Evolutionary conservation across 2,797 vertebrate species (phyloP).

Genomic region (Pantherophis alleghaniensis): DNA sequence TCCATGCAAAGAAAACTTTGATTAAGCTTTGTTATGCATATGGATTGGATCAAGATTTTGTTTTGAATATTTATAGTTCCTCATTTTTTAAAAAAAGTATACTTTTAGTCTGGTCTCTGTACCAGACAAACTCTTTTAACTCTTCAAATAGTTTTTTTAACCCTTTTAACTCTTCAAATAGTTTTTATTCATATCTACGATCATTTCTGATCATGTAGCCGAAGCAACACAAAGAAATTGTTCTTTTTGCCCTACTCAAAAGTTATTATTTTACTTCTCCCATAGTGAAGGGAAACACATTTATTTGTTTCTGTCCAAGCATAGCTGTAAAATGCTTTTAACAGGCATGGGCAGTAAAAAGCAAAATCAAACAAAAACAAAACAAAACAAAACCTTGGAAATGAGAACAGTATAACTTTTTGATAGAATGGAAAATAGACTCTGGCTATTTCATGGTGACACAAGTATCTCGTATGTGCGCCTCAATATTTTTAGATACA

Average conservation of each 20-base stretch:
- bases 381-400: neutral
- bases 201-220: neutral
- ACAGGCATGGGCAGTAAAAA: neutral
- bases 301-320: neutral
- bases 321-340: neutral
- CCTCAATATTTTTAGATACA: constrained; percentile 7
- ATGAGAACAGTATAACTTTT: neutral
- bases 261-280: neutral
- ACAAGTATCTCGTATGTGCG: neutral
- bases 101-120: neutral
- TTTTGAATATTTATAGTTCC: neutral
- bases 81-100: neutral
- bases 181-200: neutral
- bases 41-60: neutral
- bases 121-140: neutral
- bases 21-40: neutral
- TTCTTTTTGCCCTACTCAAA: neutral
- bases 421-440: neutral
- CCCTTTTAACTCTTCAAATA: neutral
- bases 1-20: neutral
- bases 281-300: neutral
- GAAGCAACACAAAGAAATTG: neutral
- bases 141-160: neutral
- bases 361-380: neutral
- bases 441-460: neutral